These are phyloP conservation scores for Drosophila ezoana DNA, from an alignment of 2,888 invertebrate species.

Conservation along the genomic window DNA sequence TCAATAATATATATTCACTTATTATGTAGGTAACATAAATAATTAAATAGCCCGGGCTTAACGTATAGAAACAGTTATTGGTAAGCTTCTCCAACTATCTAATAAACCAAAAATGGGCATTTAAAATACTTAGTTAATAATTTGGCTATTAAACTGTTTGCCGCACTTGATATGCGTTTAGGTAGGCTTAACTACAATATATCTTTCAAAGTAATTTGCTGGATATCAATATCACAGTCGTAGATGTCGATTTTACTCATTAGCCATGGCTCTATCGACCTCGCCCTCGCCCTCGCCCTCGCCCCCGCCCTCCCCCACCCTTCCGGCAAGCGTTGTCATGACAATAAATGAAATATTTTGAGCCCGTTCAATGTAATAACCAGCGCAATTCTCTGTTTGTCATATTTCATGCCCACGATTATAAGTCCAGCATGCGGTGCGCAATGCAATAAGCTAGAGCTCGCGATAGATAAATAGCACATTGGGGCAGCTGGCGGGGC, in stretches of 20 bases:
- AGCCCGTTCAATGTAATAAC: conserved; percentile 75
- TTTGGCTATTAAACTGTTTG: neutral
- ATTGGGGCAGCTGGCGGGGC: conserved; percentile 9
- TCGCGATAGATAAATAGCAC: conserved; percentile 54
- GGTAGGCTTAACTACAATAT: neutral
- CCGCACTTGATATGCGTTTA: too few relatives aligned
- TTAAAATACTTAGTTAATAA: too few relatives aligned
- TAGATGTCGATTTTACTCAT: conserved; percentile 4
- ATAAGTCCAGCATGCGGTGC: conserved; percentile 42
- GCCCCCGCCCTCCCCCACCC: neutral
- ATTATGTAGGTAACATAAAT: too few relatives aligned
- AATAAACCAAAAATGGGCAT: too few relatives aligned
- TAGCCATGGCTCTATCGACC: neutral
- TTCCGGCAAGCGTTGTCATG: conserved; percentile 45
- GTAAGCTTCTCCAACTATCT: too few relatives aligned
- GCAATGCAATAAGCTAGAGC: conserved; percentile 44
- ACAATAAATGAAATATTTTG: conserved; percentile 75
- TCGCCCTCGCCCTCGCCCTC: neutral
- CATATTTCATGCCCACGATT: conserved; percentile 66
- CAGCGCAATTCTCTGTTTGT: conserved; percentile 67
- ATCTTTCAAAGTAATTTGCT: neutral
- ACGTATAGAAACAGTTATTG: too few relatives aligned
- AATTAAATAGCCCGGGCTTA: too few relatives aligned
- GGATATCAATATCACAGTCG: conserved; percentile 3
- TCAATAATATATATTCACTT: too few relatives aligned